Evolutionary conservation across 2,797 vertebrate species (phyloP).

Genomic region (Anableps anableps): DNA sequence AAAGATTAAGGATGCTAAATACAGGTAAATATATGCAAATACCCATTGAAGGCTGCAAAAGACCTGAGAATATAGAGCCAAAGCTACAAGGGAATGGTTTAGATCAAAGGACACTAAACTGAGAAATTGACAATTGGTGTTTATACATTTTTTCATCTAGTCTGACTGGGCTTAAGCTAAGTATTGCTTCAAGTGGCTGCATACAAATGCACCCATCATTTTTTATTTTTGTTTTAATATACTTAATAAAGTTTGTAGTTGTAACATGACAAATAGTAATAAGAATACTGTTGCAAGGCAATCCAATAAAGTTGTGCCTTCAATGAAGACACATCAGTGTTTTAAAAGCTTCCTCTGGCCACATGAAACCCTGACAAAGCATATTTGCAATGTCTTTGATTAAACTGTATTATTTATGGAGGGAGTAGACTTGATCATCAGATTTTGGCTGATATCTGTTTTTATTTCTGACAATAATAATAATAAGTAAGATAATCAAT

Average conservation of each 20-base stretch:
- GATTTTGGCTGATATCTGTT: neutral
- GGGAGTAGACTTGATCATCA: neutral
- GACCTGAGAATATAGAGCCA: no score
- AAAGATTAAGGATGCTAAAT: no score
- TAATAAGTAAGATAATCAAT: conserved; percentile 5
- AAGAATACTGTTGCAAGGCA: neutral
- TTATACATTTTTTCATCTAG: neutral
- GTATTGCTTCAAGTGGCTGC: neutral
- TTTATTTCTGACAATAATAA: conserved; percentile 27
- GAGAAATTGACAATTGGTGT: neutral
- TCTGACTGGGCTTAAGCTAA: neutral
- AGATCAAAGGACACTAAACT: neutral
- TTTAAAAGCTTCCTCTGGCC: neutral
- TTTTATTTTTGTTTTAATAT: neutral
- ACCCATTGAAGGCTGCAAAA: no score
- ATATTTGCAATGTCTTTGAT: neutral
- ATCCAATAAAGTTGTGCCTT: neutral
- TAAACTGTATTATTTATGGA: neutral
- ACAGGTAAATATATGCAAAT: no score
- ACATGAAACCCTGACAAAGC: neutral
- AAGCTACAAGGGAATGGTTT: neutral
- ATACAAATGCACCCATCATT: neutral
- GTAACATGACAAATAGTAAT: neutral
- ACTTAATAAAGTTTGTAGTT: neutral
- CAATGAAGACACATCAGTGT: neutral